Evolutionary conservation across 2,797 vertebrate genomes (phyloP).

Genomic region (Dallia pectoralis): DNA sequence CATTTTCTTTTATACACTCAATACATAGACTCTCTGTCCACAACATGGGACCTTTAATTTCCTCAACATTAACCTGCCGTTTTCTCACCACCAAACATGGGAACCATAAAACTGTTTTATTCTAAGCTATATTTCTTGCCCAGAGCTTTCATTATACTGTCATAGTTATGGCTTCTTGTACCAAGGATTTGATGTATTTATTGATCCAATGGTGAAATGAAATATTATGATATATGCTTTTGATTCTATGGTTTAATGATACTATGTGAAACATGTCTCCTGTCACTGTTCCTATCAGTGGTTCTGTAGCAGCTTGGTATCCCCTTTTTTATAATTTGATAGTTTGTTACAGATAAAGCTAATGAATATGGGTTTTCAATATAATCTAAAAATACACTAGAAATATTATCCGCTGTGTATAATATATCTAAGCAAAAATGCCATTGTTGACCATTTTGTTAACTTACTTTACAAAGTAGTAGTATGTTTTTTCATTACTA

Average conservation of each 20-base stretch:
- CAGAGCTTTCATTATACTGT: slow-evolving; percentile 20
- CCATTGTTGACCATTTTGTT: too few species aligned
- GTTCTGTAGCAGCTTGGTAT: neutral
- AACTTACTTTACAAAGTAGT: too few species aligned
- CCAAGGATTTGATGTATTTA: slow-evolving; percentile 19
- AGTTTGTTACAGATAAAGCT: too few species aligned
- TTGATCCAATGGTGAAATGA: slow-evolving; percentile 23
- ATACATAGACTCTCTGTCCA: slow-evolving; percentile 23
- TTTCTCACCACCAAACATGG: slow-evolving; percentile 19
- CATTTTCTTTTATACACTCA: slow-evolving; percentile 12
- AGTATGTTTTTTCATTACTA: too few species aligned
- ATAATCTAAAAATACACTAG: too few species aligned
- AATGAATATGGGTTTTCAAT: too few species aligned
- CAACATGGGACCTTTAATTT: slow-evolving; percentile 29
- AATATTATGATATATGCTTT: slow-evolving; percentile 7
- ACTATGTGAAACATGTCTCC: neutral
- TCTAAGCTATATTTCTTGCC: slow-evolving; percentile 25
- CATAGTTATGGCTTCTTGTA: slow-evolving; percentile 13
- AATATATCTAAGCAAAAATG: too few species aligned
- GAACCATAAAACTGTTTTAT: slow-evolving; percentile 18
- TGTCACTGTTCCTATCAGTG: neutral
- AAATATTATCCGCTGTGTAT: too few species aligned
- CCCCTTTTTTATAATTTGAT: too few species aligned
- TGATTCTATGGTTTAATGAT: slow-evolving; percentile 6
- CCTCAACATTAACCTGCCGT: slow-evolving; percentile 28